A percentile compares a stretch with the other conserved stretches of the same genome.
Evolutionary conservation across 2,888 invertebrate genomes (phyloP).

Genomic region (Euclidia mi): DNA sequence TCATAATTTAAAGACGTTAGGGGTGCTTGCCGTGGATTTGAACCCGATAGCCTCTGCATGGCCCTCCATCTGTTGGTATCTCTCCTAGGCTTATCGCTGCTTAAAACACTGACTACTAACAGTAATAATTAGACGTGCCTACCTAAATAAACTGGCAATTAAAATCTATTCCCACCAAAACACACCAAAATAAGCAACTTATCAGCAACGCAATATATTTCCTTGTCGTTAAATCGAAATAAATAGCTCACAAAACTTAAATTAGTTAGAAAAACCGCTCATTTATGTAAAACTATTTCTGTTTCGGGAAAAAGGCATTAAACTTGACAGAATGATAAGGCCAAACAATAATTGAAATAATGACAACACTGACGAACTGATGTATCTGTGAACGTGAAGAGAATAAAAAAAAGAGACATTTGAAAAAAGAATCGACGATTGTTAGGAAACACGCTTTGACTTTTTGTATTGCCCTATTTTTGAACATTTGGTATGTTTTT

Average conservation of each 20-base stretch:
- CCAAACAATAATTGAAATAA: constrained; percentile 82
- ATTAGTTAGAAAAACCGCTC: constrained; percentile 57
- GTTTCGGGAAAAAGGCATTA: constrained; percentile 44
- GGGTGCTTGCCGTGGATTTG: no score
- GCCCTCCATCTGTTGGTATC: no score
- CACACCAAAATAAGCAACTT: constrained; percentile 20
- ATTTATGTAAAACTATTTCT: constrained; percentile 63
- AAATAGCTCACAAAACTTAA: constrained; percentile 49
- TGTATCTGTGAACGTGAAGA: constrained; percentile 72
- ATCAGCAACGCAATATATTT: constrained; percentile 27
- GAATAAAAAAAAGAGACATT: constrained; percentile 54
- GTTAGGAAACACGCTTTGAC: constrained; percentile 64
- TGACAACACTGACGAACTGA: constrained; percentile 78
- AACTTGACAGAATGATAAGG: constrained; percentile 82
- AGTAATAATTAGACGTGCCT: no score
- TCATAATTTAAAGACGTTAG: no score
- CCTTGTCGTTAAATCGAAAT: constrained; percentile 44
- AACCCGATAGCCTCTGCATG: no score
- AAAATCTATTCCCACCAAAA: constrained; percentile 1
- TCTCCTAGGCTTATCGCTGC: no score
- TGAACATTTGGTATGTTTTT: constrained; percentile 45
- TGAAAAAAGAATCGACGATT: constrained; percentile 77
- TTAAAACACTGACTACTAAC: no score
- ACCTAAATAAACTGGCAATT: no score
- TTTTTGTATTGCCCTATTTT: constrained; percentile 69